Base-by-base conservation (phyloP, 2,113 vertebrate species). In the Acanthochromis polyacanthus region DNA sequence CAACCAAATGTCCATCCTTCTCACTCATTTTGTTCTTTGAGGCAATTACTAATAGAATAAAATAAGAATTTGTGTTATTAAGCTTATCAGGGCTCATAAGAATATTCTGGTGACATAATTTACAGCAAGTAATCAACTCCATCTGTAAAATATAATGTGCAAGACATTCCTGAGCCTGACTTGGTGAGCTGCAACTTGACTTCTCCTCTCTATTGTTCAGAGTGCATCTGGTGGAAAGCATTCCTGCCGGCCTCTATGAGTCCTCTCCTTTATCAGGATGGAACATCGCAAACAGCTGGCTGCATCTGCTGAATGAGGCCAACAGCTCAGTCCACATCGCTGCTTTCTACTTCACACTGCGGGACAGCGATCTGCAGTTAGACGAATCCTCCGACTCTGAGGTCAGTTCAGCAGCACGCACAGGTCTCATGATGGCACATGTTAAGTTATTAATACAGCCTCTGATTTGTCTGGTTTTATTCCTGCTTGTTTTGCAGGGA, bases 281-380 rank as follows among this genome's bases (percentile, higher is more conserved):
- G 45, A 93, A 83, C 78, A 93, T 93, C 51, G 74, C 88, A 5
- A 75, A 93, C 67, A 90, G 89, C 46, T 96, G 95, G 95, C 85
- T 89, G 19, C 77, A 78, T 43, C 87, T 96, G 38, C 88, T 96
- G 50, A 60, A 83, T 60, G 52, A 53, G 40, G 93, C 95, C 56
- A 92, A 94, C 73, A 78, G 75, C 81, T 94, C 93, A 0, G 95
- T 95, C 55, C 64, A 92, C 60, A 92, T 96, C 4, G 93, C 93
- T 0, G 95, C 94, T 40, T 96, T 94, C 86, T 95, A 96, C 91
- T 81, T 96, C 74, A 91, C 93, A 0, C 91, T 96, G 2, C 88
- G 82, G 16, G 90, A 72, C 84, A 71, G 56, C 0, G 84, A 92
- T 46, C 0, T 20, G 11, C 16, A 78, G 11, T 20, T 55, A 0